Conservation (phyloP, 1,140 invertebrate genomes). For the Radopholus similis region DNA sequence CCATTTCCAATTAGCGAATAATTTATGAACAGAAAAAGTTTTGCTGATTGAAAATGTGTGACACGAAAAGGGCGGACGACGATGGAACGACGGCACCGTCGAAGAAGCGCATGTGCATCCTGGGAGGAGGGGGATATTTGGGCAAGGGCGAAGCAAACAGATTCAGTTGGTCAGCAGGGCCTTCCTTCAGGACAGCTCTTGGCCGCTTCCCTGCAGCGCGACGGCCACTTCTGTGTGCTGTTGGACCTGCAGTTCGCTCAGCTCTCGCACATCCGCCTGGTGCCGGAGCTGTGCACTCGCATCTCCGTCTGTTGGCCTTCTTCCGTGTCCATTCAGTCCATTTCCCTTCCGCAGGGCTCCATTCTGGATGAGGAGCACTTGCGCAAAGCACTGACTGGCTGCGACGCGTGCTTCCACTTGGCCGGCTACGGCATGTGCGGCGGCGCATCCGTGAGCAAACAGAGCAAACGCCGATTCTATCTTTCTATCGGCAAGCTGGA, state of each 20-base stretch:
- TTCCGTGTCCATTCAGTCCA: not conserved
- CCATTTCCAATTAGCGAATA: no score
- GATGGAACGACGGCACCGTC: not conserved
- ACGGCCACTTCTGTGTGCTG: slow-evolving; percentile 42
- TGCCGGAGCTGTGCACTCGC: slow-evolving; percentile 1
- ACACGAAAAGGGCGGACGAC: no score
- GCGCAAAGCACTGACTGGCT: slow-evolving; percentile 27
- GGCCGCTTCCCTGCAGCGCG: slow-evolving; percentile 31
- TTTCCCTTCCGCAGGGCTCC: slow-evolving; percentile 33
- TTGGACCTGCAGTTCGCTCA: slow-evolving; percentile 33
- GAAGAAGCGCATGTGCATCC: slow-evolving; percentile 33
- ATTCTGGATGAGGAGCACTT: slow-evolving; percentile 21
- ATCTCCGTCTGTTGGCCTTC: slow-evolving; percentile 12
- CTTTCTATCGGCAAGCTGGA: slow-evolving; percentile 29
- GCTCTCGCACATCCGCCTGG: slow-evolving; percentile 33
- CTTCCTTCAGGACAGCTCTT: slow-evolving; percentile 30
- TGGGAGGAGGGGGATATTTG: slow-evolving; percentile 45
- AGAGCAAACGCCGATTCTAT: not conserved
- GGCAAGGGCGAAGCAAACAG: not conserved
- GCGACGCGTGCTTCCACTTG: slow-evolving; percentile 45
- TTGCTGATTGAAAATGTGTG: no score
- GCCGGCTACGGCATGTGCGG: slow-evolving; percentile 44
- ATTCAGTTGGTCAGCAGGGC: not conserved
- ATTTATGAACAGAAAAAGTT: no score
- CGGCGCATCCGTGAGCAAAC: slow-evolving; percentile 34